These are phyloP conservation scores for Harmothoe impar DNA, from an alignment of 2,888 invertebrate species.

Conservation along the genomic window DNA sequence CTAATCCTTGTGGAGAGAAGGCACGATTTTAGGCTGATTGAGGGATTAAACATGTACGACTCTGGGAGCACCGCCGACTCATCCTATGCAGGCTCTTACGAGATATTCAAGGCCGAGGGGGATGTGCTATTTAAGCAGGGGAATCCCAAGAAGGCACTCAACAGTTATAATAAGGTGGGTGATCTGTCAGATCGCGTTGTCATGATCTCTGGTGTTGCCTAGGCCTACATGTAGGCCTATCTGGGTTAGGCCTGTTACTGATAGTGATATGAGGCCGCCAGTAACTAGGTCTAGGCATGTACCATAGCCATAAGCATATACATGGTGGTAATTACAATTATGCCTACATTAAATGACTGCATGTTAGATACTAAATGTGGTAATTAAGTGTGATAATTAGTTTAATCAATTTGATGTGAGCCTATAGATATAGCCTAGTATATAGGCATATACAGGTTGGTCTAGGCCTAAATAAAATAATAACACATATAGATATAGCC, in stretches of 20 bases:
- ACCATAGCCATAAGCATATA: too few relatives aligned
- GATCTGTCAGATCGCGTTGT: background rate
- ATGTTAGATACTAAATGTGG: too few relatives aligned
- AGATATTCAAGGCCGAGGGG: constrained; percentile 81
- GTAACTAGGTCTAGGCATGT: too few relatives aligned
- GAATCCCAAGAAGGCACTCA: constrained; percentile 80
- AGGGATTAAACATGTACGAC: constrained; percentile 61
- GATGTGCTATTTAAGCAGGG: constrained; percentile 80
- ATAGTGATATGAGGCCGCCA: too few relatives aligned
- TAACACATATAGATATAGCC: too few relatives aligned
- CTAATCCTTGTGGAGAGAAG: constrained; percentile 42
- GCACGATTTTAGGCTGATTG: background rate
- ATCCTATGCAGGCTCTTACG: constrained; percentile 79
- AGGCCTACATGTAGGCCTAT: background rate
- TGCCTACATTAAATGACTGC: too few relatives aligned
- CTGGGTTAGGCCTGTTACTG: background rate
- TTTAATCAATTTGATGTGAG: too few relatives aligned
- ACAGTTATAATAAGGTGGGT: constrained; percentile 72
- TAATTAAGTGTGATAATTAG: too few relatives aligned
- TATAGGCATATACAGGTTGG: too few relatives aligned
- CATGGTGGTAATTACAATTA: too few relatives aligned
- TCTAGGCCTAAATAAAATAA: too few relatives aligned
- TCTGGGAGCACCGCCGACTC: constrained; percentile 66
- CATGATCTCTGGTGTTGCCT: background rate
- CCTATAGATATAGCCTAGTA: too few relatives aligned